Evolutionary conservation across 2,888 invertebrate genomes (phyloP), one percentile per base, ranked within the genome.

Genomic region (Tiliacea aurago): DNA sequence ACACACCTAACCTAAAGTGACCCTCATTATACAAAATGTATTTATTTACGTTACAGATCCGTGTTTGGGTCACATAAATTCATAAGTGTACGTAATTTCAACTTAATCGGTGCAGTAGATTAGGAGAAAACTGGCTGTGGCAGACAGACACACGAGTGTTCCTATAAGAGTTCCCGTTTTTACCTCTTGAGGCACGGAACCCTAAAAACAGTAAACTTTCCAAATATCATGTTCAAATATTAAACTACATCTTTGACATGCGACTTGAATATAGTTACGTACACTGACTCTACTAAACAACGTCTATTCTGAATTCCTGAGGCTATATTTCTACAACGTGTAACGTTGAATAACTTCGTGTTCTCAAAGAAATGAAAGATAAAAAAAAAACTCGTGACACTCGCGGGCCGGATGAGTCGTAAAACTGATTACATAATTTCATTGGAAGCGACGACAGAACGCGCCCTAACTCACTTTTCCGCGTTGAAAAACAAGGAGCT

Each of bases 381-480:
- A 87, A 86, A 88, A 86, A 85, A 92, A 92, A 92, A 93, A 91
- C 90, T 90, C 89, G 87, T 88, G 88, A 91, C 93, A 90, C 90
- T 90, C 89, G 87, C 88, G 88, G 89, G 89, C 89, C 93, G 93
- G 93, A 93, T 92, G 92, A 92, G 89, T 93, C 93, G 93, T 94
- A 94, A 94, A 94, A 94, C 92, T 93, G 94, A 94, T 94, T 94
- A 94, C 93, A 93, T 94, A 94, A 94, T 94, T 94, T 93, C 92
- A 94, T 95, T 94, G 93, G 93, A 91, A 92, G 94, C 92, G 93
- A 91, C 94, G 94, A 93, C 92, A 91, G 92, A 93, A 91, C 89
- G 91, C 90, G 89, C 90, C 91, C 92, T 92, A 92, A 93, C 93
- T 93, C 91, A 93, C 91, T 93, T 91, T 91, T 90, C 90, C 88